Percentiles rank a stretch among this genome's conserved stretches.
Conservation (phyloP, 1,140 invertebrate genomes). For the Pentalonia nigronervosa region DNA sequence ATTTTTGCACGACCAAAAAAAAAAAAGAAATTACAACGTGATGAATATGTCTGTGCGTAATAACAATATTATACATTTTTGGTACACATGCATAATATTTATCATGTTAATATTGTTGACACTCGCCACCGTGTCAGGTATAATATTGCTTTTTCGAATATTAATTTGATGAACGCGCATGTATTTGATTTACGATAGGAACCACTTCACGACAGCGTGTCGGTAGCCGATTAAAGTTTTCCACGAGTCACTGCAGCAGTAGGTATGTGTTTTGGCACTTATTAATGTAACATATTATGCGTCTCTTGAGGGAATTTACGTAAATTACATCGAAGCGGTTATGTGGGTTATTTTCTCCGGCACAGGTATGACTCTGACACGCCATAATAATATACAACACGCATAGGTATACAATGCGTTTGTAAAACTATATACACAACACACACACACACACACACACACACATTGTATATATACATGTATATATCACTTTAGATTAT, state of each 20-base stretch:
- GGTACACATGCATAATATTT: not conserved
- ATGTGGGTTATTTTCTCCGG: not conserved
- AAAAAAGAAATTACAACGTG: not conserved
- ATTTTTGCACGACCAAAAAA: not conserved
- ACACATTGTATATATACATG: not conserved
- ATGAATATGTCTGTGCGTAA: not conserved
- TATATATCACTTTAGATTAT: not conserved
- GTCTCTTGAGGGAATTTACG: conserved; percentile 15
- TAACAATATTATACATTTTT: not conserved
- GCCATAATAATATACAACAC: not conserved
- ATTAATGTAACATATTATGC: conserved; percentile 3
- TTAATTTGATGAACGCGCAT: not conserved
- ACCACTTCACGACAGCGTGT: not conserved
- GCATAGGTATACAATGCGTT: not conserved
- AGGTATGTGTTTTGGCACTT: conserved; percentile 1
- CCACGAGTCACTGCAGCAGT: not conserved
- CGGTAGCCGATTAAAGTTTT: conserved; percentile 7
- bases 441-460: not conserved
- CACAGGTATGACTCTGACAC: not conserved
- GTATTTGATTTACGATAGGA: not conserved
- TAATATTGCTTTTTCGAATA: not conserved
- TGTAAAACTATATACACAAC: not conserved
- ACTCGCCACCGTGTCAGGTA: not conserved
- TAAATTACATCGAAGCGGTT: not conserved
- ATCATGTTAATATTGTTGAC: not conserved